Evolutionary conservation across 2,888 invertebrate genomes (phyloP).

Genomic region (Amiota minor): DNA sequence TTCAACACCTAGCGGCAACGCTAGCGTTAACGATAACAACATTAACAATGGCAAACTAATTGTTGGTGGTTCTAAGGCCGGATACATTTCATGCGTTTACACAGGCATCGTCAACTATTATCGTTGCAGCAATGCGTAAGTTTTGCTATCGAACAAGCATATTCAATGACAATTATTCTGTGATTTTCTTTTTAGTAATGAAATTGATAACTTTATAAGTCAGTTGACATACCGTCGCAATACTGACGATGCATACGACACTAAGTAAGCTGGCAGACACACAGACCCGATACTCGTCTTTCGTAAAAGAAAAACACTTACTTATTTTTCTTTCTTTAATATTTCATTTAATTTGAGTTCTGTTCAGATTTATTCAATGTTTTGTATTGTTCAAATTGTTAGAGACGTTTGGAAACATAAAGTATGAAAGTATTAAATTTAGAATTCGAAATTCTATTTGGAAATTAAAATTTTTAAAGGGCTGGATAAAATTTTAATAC

Average conservation of each 20-base stretch:
- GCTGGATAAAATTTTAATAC: constrained; percentile 70
- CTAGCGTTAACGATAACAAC: constrained; percentile 30
- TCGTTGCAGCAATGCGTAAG: constrained; percentile 75
- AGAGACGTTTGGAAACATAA: background rate
- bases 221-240: constrained; percentile 50
- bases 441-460: constrained; percentile 7
- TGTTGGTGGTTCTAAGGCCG: constrained; percentile 42
- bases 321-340: background rate
- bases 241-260: constrained; percentile 39
- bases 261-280: constrained; percentile 38
- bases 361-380: background rate
- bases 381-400: background rate
- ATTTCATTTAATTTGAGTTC: background rate
- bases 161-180: constrained; percentile 26
- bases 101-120: constrained; percentile 75
- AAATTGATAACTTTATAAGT: constrained; percentile 58
- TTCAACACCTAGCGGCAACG: constrained; percentile 35
- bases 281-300: background rate
- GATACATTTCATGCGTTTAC: constrained; percentile 73
- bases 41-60: constrained; percentile 21
- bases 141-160: constrained; percentile 32
- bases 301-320: background rate
- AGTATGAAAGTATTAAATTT: background rate
- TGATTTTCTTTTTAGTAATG: constrained; percentile 52
- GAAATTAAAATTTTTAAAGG: constrained; percentile 63